phyloP scores from a whole-genome alignment of 2,113 vertebrate species.

The Pluvianellus socialis region DNA sequence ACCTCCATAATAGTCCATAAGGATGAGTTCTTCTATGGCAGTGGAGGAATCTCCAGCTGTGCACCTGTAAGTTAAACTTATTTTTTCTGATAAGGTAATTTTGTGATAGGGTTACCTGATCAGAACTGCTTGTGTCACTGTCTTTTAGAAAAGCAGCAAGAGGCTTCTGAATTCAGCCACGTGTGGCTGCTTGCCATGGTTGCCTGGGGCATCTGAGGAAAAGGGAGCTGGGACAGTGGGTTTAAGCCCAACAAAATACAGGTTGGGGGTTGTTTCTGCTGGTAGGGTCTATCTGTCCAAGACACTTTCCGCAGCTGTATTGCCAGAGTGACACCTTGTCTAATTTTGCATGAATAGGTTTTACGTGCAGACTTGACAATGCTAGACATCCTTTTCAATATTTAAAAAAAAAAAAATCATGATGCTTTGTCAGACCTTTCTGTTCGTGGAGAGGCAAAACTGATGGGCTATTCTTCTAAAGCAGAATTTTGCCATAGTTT shows the following conservation, averaged over 20 bases:
- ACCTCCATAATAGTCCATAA: slow-evolving; percentile 91
- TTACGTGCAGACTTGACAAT: neutral
- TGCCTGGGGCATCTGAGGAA: neutral
- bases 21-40: slow-evolving; percentile 91
- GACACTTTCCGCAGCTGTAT: neutral
- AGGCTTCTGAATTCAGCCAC: neutral
- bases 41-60: slow-evolving; percentile 87
- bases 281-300: neutral
- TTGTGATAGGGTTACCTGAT: neutral
- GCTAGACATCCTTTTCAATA: neutral
- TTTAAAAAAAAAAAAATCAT: neutral
- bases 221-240: neutral
- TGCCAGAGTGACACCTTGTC: neutral
- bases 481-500: neutral
- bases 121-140: neutral
- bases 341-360: neutral
- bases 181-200: neutral
- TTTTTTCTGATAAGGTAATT: neutral
- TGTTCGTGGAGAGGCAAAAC: neutral
- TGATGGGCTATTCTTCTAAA: neutral
- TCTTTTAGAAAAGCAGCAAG: neutral
- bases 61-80: slow-evolving; percentile 82
- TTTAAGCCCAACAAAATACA: neutral
- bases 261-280: neutral
- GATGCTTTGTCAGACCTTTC: neutral